phyloP scores from a whole-genome alignment of 1,140 invertebrate genomes.

The Akabosia matsudoensis region DNA sequence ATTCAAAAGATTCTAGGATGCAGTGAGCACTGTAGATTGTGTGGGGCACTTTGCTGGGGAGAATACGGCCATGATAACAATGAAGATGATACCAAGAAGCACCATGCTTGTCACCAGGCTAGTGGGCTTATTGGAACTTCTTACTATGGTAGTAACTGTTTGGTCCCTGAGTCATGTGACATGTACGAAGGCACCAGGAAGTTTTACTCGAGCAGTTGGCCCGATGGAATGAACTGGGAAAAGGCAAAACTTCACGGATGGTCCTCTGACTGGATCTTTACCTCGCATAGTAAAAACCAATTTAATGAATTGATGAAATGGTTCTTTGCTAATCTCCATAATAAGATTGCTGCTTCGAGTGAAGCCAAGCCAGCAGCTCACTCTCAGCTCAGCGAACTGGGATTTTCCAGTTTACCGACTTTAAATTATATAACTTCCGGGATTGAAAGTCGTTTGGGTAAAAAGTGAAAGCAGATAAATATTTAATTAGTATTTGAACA shows the following conservation, averaged over 20 bases:
- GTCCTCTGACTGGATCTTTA: neutral
- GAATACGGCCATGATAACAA: slow-evolving; percentile 4
- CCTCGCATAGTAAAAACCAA: neutral
- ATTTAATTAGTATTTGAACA: neutral
- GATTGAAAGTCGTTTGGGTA: neutral
- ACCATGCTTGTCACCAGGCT: neutral
- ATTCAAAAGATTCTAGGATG: slow-evolving; percentile 15
- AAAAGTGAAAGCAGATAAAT: neutral
- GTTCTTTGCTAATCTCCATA: neutral
- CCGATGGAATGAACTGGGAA: neutral
- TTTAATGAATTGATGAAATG: slow-evolving; percentile 19
- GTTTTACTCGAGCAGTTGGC: neutral
- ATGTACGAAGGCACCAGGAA: too few species aligned
- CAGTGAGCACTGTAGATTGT: slow-evolving; percentile 15
- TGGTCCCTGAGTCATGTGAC: too few species aligned
- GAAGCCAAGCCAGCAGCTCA: neutral
- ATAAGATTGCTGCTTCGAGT: neutral
- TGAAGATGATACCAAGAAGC: neutral
- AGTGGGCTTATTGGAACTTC: neutral
- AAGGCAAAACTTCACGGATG: neutral
- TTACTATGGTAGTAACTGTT: too few species aligned
- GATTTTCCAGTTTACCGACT: neutral
- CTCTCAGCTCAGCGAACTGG: neutral
- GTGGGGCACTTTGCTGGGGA: slow-evolving; percentile 26
- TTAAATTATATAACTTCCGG: neutral